Evolutionary conservation across 1,140 invertebrate genomes (phyloP).

Genomic region (Arctopsyche grandis): DNA sequence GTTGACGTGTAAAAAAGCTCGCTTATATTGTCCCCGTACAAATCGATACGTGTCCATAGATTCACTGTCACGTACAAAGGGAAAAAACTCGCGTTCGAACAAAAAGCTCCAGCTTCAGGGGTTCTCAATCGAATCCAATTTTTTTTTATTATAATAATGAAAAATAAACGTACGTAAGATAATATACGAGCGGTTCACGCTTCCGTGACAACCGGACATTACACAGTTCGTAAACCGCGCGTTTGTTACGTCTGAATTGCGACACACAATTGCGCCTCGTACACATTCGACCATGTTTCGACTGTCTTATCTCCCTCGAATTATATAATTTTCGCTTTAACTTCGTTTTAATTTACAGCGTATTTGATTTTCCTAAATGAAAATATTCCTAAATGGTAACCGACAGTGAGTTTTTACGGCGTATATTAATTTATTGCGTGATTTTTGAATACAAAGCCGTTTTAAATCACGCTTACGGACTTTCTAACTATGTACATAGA

Average conservation of each 20-base stretch:
- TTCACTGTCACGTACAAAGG: conserved; percentile 24
- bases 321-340: background rate
- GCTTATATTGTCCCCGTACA: conserved; percentile 23
- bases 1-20: conserved; percentile 3
- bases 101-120: conserved; percentile 6
- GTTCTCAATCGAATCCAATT: background rate
- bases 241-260: conserved; percentile 30
- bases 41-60: conserved; percentile 33
- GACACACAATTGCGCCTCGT: background rate
- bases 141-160: too few species aligned
- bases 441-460: too few species aligned
- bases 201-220: conserved; percentile 28
- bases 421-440: too few species aligned
- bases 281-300: conserved; percentile 1
- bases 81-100: background rate
- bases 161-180: too few species aligned
- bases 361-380: too few species aligned
- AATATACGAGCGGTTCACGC: conserved; percentile 8
- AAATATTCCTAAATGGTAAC: too few species aligned
- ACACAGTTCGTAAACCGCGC: conserved; percentile 28
- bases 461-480: too few species aligned
- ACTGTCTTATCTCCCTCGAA: background rate
- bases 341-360: too few species aligned
- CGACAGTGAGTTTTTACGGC: too few species aligned
- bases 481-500: too few species aligned